phyloP scores from a whole-genome alignment of 2,888 invertebrate genomes.

The Agriotes lineatus region DNA sequence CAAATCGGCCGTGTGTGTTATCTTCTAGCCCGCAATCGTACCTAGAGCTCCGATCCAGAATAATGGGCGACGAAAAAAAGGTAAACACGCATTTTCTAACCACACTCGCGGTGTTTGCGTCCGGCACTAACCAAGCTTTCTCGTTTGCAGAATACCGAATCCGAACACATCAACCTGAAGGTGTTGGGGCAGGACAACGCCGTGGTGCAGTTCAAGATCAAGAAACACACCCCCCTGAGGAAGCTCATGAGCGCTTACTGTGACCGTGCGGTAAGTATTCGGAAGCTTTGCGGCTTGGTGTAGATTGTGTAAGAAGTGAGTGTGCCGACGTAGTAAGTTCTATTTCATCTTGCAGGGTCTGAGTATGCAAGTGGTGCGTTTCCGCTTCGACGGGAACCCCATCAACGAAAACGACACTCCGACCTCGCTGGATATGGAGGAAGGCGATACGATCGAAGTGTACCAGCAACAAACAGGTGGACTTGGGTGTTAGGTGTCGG shows the following conservation, averaged over 20 bases:
- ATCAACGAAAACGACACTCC: constrained; percentile 94
- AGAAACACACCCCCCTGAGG: constrained; percentile 93
- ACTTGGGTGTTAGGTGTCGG: neutral
- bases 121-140: neutral
- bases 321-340: too few relatives aligned
- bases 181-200: constrained; percentile 96
- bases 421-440: constrained; percentile 92
- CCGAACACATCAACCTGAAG: constrained; percentile 93
- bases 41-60: constrained; percentile 16
- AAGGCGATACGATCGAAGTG: constrained; percentile 95
- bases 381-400: constrained; percentile 93
- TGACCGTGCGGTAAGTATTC: constrained; percentile 93
- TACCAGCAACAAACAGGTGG: constrained; percentile 96
- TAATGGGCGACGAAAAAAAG: constrained; percentile 62
- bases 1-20: neutral
- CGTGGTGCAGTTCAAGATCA: constrained; percentile 96
- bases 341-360: constrained; percentile 76
- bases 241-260: constrained; percentile 97
- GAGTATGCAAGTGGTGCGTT: constrained; percentile 90
- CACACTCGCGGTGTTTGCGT: neutral
- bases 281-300: too few relatives aligned
- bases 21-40: neutral
- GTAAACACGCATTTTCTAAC: constrained; percentile 54
- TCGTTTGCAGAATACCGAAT: constrained; percentile 68
- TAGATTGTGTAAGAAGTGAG: too few relatives aligned